Evolutionary conservation across 2,113 vertebrate genomes (phyloP).

Genomic region (Pithys albifrons): DNA sequence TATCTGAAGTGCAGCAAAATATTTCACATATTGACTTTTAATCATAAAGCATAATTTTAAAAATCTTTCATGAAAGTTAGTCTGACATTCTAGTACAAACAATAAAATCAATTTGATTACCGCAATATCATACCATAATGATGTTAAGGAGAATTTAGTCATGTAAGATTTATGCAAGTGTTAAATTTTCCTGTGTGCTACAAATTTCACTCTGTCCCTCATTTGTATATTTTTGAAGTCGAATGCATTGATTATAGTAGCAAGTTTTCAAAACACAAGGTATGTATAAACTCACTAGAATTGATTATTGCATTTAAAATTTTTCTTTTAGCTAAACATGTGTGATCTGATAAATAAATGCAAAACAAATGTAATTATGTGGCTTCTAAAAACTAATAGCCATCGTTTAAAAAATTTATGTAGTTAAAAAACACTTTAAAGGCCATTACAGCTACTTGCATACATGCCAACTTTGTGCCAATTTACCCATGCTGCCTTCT

Average conservation of each 20-base stretch:
- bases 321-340: not conserved
- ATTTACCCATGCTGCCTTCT: slow-evolving; percentile 37
- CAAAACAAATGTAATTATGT: not conserved
- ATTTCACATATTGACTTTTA: not conserved
- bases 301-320: not conserved
- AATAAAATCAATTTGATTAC: not conserved
- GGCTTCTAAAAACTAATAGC: not conserved
- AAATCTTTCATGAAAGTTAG: not conserved
- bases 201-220: not conserved
- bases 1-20: slow-evolving; percentile 39
- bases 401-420: not conserved
- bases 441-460: not conserved
- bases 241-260: not conserved
- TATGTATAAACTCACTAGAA: not conserved
- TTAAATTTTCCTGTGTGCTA: not conserved
- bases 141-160: not conserved
- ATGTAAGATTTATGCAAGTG: not conserved
- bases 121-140: not conserved
- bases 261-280: not conserved
- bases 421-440: not conserved
- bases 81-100: not conserved
- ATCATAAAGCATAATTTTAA: slow-evolving; percentile 13
- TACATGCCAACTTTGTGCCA: slow-evolving; percentile 32
- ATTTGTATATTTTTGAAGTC: not conserved
- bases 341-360: not conserved